Base-by-base conservation (phyloP, 2,888 invertebrate genomes). In the Lagria hirta region DNA sequence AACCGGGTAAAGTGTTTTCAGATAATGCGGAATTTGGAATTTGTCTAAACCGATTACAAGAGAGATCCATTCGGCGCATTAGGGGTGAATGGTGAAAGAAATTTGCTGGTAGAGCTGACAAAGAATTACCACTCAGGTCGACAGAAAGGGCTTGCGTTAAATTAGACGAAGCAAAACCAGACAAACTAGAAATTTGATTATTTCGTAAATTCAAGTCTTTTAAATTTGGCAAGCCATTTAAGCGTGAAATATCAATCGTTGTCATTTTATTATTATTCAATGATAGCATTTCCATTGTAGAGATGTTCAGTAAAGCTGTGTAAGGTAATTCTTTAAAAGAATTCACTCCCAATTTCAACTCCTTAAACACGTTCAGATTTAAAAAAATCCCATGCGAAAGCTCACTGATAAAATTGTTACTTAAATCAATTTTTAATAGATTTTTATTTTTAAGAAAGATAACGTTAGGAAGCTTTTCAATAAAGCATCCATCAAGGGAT, bases 381-480 rank as follows among this genome's bases (percentile, higher is more conserved):
- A 80, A 76, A 66, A 91, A 88, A n/a, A 86, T 76, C 42, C 81
- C 81, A 57, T 83, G 80, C 47, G 85, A 81, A 57, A 92, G 75
- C 49, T 79, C 76, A 55, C 74, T 74, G 17, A 91, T 68, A 34
- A 75, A 73, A 68, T 91, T 92, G 54, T 79, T 77, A 53, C 84
- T 84, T 51, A 91, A 72, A 66, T 88, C 81, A 38, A 91, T 76
- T 61, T 82, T 79, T 0, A 82, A 76, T 20, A 91, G 73, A 67
- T 88, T 86, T 57, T 85, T 87, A 69, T 88, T 90, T 62, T 84
- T 84, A 13, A 78, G 76, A 61, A 91, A 89, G 22, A 84, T 76
- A 44, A 82, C 80, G 13, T 81, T 76, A 0, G 87, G 86, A 54
- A 92, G 73, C 40, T 77, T 75, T 6, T 77, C 74, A 61, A 91